Conservation (phyloP, 2,888 invertebrate species). For the Chalcosyrphus nemorum region DNA sequence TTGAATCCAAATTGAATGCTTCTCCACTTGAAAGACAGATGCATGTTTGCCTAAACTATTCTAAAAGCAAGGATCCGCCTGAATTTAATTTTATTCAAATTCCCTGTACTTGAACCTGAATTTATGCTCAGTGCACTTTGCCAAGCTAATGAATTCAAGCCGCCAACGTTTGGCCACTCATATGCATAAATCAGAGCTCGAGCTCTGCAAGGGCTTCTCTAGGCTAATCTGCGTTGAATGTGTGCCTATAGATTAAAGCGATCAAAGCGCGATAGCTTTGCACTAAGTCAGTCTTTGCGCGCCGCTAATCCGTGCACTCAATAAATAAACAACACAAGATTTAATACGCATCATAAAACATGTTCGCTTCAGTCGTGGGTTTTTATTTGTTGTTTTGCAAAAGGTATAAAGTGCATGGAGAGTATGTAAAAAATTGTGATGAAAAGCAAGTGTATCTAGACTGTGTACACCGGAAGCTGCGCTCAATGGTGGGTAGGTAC, state of each 20-base stretch:
- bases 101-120: no score
- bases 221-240: neutral
- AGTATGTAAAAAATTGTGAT: neutral
- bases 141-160: neutral
- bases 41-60: no score
- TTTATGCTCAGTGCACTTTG: neutral
- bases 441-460: neutral
- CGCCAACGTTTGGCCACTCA: neutral
- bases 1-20: no score
- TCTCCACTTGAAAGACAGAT: no score
- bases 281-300: neutral
- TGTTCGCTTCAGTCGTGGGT: neutral
- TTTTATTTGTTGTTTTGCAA: no score
- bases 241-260: neutral
- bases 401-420: neutral
- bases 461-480: conserved; percentile 11
- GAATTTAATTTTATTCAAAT: no score
- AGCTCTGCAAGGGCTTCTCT: neutral
- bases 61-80: no score
- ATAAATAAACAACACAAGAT: conserved; percentile 28
- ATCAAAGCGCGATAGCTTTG: no score
- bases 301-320: conserved; percentile 18
- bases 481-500: neutral
- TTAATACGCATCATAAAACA: conserved; percentile 3
- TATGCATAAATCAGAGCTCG: conserved; percentile 1